Percentiles rank a stretch among this genome's conserved stretches.
These are phyloP conservation scores for Drosophila subsilvestris DNA, from an alignment of 2,888 invertebrate genomes.

Conservation along the genomic window DNA sequence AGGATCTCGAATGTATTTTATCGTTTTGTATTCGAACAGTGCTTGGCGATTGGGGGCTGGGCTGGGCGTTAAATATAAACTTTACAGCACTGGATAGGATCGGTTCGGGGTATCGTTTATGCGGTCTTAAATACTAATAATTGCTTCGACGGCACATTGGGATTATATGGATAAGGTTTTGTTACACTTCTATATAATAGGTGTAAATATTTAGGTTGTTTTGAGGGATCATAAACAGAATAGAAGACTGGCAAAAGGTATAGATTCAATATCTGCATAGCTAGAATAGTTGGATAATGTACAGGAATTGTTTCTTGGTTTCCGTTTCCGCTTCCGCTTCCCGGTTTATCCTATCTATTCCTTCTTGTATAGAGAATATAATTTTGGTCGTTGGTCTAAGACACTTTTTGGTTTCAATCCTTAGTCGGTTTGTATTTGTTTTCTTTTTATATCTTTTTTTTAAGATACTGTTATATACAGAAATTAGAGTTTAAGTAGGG, in stretches of 20 bases:
- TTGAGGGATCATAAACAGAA: constrained; percentile 27
- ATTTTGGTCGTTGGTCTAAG: constrained; percentile 77
- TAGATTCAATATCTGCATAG: constrained; percentile 19
- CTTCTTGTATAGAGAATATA: constrained; percentile 36
- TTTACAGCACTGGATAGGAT: constrained; percentile 37
- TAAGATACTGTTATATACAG: constrained; percentile 59
- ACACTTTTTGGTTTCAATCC: constrained; percentile 76
- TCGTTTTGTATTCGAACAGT: constrained; percentile 61
- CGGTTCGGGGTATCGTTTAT: constrained; percentile 39
- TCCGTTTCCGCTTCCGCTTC: constrained; percentile 43
- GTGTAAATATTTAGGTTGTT: constrained; percentile 10
- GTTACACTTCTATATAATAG: constrained; percentile 18
- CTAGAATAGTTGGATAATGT: constrained; percentile 19
- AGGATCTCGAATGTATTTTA: constrained; percentile 33
- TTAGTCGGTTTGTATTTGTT: constrained; percentile 23
- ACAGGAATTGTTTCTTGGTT: constrained; percentile 35
- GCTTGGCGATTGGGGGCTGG: constrained; percentile 19
- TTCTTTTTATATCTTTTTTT: constrained; percentile 23
- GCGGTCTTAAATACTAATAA: constrained; percentile 79
- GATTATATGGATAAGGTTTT: constrained; percentile 30
- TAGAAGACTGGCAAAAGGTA: constrained; percentile 4
- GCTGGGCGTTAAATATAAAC: constrained; percentile 35
- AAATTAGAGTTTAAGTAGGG: constrained; percentile 55
- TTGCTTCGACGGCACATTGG: constrained; percentile 78
- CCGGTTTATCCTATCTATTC: constrained; percentile 19